Base-by-base conservation (phyloP, 2,888 invertebrate genomes). In the Pediacus dermestoides region DNA sequence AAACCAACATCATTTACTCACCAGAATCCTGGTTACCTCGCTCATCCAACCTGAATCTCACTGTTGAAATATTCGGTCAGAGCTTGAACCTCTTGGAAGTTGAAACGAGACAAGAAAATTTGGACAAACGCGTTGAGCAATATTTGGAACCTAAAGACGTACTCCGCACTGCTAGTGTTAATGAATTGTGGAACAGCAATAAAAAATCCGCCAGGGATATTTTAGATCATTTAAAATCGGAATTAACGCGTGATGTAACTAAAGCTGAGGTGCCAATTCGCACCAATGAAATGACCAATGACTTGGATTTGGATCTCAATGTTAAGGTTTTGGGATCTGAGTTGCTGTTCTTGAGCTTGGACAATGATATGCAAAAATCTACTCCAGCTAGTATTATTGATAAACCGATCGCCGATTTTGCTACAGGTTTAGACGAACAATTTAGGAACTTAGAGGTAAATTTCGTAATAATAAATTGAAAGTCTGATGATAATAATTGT, bases 261-360 rank as follows among this genome's bases (percentile, higher is more conserved):
- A 71, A 69, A 38, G 63, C 60, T 2, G 74, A 74, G 37, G 70
- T 76, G 0, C 66, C 69, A 16, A 61, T 75, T 28, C 68, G 70
- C 25, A 64, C 64, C 4, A 71, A 69, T 48, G 75, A 76, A 0
- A 74, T 76, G 46, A 78, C 82, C 57, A 74, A 76, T 14, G 81
- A 85, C 42, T 55, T 88, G 1, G 85, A 86, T 52, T 50, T 88
- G 9, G 91, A 88, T 60, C 46, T 90, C 1, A 89, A 87, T 42
- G 52, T 92, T 4, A 88, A 90, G 58, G 66, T 92, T 9, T 89
- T 93, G 57, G 94, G 94, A 7, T 85, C 88, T 3, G 93, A 94
- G 63, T 68, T 90, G 11, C 70, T 81, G 0, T 89, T 87, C 71
- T 64, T 85, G 0, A 85, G 82, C 34, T 73, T 85, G 11, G 82